Evolutionary conservation across 37 sponge, comb jelly and placozoan genomes (phyloP).

Genomic region (Tethya wilhelma): DNA sequence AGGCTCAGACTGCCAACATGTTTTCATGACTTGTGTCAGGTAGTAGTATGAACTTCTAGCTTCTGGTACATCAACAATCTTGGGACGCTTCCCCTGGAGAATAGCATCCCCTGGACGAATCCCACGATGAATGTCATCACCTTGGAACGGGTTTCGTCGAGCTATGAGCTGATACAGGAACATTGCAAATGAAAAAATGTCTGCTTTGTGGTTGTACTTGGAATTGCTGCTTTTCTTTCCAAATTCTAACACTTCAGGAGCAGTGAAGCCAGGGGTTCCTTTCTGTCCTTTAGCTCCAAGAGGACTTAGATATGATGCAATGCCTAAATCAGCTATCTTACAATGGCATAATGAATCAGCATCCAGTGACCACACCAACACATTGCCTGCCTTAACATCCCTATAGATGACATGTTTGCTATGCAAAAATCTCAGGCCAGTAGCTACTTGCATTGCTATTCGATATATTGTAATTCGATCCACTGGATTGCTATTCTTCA

Average conservation of each 20-base stretch:
- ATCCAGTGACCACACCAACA: conserved; percentile 81
- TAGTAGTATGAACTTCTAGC: conserved; percentile 53
- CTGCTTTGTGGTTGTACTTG: conserved; percentile 76
- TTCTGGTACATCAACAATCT: conserved; percentile 39
- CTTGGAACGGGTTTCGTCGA: conserved; percentile 67
- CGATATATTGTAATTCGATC: conserved; percentile 61
- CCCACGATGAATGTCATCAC: conserved; percentile 44
- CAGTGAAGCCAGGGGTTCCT: conserved; percentile 81
- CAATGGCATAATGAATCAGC: conserved; percentile 71
- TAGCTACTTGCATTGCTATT: conserved; percentile 79
- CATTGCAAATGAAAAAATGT: conserved; percentile 85
- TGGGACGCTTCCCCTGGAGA: conserved; percentile 49
- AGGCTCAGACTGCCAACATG: conserved; percentile 72
- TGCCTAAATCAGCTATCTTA: conserved; percentile 85
- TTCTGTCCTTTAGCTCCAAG: conserved; percentile 62
- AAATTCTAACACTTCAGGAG: conserved; percentile 72
- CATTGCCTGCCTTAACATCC: conserved; percentile 84
- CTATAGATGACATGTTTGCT: conserved; percentile 65
- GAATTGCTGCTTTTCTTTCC: conserved; percentile 17
- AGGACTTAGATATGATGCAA: conserved; percentile 65
- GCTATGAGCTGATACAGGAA: conserved; percentile 86
- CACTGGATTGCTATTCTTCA: conserved; percentile 55
- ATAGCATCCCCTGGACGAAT: conserved; percentile 34
- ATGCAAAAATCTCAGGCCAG: conserved; percentile 76
- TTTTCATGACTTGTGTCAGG: conserved; percentile 70